A percentile compares a stretch with the other conserved stretches of the same genome.
These are phyloP conservation scores for Pseudomugil tenellus DNA, from an alignment of 2,797 vertebrate species.

Conservation along the genomic window DNA sequence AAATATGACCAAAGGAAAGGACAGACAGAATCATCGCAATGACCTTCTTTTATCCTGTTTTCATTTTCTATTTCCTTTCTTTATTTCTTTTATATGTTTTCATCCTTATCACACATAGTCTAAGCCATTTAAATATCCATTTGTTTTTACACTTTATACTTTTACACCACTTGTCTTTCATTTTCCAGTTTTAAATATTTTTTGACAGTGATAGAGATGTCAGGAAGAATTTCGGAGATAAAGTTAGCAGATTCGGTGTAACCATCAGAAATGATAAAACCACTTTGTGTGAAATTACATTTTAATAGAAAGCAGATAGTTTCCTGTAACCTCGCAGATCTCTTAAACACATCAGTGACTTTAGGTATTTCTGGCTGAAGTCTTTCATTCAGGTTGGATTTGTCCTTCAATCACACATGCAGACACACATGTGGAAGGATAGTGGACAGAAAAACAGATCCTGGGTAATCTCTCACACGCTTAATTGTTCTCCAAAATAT, in stretches of 20 bases:
- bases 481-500: slow-evolving; percentile 9
- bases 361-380: slow-evolving; percentile 12
- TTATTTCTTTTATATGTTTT: slow-evolving; percentile 3
- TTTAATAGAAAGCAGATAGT: slow-evolving; percentile 30
- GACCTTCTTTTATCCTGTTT: slow-evolving; percentile 22
- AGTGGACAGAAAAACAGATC: slow-evolving; percentile 18
- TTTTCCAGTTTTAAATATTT: slow-evolving; percentile 6
- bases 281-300: slow-evolving; percentile 19
- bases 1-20: slow-evolving; percentile 61
- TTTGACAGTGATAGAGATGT: slow-evolving; percentile 3
- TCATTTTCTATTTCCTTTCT: background rate
- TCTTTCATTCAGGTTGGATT: slow-evolving; percentile 5
- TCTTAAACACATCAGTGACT: slow-evolving; percentile 28
- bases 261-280: background rate
- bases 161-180: background rate
- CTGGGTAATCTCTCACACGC: slow-evolving; percentile 14
- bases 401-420: background rate
- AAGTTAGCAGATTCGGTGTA: background rate
- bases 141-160: background rate
- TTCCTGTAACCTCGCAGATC: slow-evolving; percentile 3
- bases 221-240: slow-evolving; percentile 18
- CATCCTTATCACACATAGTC: background rate
- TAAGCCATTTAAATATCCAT: background rate
- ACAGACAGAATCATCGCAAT: slow-evolving; percentile 24
- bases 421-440: background rate